These are phyloP conservation scores for Cancer borealis DNA, from an alignment of 2,888 invertebrate species.

Conservation along the genomic window DNA sequence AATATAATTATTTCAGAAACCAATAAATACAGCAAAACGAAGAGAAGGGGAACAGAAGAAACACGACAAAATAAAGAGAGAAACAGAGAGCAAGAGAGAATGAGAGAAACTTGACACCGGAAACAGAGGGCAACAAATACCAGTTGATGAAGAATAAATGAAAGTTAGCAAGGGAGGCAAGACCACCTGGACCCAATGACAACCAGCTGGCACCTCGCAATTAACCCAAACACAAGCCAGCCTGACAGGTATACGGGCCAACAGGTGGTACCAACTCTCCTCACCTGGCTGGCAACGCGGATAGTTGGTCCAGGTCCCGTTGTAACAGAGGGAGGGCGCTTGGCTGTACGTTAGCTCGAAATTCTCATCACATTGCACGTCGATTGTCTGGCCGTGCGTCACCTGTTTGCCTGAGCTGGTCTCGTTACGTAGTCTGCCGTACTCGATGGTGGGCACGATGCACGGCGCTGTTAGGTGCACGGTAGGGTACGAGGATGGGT, in stretches of 20 bases:
- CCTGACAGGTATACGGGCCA: not conserved
- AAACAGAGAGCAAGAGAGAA: not conserved
- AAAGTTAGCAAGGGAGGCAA: not conserved
- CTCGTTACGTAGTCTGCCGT: constrained; percentile 79
- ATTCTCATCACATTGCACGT: constrained; percentile 89
- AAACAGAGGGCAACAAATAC: too few species aligned
- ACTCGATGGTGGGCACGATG: constrained; percentile 88
- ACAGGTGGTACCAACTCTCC: not conserved
- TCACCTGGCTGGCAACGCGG: constrained; percentile 91
- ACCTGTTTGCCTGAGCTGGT: constrained; percentile 78
- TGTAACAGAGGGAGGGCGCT: constrained; percentile 90
- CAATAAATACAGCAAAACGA: not conserved
- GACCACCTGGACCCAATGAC: not conserved
- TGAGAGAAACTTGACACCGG: not conserved
- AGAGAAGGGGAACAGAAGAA: not conserved
- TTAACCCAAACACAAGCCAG: not conserved
- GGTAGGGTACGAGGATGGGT: not conserved
- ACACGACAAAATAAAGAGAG: not conserved
- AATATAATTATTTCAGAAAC: not conserved
- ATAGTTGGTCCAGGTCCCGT: constrained; percentile 97
- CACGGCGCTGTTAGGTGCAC: constrained; percentile 88
- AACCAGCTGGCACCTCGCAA: not conserved
- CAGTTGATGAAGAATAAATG: not conserved
- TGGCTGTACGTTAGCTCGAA: constrained; percentile 86
- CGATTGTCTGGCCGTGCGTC: constrained; percentile 87